Conservation (phyloP, 35 echinoderm and acorn worm species). For the Lytechinus pictus region DNA sequence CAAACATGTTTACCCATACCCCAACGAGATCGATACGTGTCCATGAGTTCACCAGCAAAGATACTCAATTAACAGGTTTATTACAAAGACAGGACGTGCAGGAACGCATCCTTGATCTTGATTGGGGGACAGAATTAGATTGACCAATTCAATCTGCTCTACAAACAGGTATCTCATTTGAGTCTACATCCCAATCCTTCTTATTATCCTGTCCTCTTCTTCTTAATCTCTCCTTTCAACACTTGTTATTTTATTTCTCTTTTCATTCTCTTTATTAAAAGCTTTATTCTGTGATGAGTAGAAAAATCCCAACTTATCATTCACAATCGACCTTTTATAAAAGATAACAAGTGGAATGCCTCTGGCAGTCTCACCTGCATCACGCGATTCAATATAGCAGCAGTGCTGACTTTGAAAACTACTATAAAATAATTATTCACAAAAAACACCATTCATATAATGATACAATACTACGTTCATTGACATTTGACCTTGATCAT, state of each 20-base stretch:
- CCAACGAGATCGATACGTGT: background rate
- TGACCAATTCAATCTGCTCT: background rate
- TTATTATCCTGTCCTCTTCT: background rate
- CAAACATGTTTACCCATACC: background rate
- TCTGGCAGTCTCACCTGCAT: too few species aligned
- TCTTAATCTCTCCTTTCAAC: background rate
- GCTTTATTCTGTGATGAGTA: too few species aligned
- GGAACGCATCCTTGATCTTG: slow-evolving; percentile 19
- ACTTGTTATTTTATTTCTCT: background rate
- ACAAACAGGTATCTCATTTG: background rate
- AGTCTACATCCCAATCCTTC: background rate
- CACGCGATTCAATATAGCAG: too few species aligned
- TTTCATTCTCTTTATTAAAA: background rate
- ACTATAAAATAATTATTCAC: too few species aligned
- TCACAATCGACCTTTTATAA: too few species aligned
- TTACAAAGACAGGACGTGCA: too few species aligned
- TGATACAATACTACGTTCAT: too few species aligned
- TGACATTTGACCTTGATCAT: too few species aligned
- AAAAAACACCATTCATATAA: too few species aligned
- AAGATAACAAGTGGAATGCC: too few species aligned
- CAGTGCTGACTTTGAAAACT: too few species aligned
- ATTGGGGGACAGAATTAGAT: background rate
- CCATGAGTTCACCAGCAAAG: background rate
- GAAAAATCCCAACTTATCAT: background rate
- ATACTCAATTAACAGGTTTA: background rate